Evolutionary conservation across 2,888 invertebrate species (phyloP).

Genomic region (Agrilus cyanescens): DNA sequence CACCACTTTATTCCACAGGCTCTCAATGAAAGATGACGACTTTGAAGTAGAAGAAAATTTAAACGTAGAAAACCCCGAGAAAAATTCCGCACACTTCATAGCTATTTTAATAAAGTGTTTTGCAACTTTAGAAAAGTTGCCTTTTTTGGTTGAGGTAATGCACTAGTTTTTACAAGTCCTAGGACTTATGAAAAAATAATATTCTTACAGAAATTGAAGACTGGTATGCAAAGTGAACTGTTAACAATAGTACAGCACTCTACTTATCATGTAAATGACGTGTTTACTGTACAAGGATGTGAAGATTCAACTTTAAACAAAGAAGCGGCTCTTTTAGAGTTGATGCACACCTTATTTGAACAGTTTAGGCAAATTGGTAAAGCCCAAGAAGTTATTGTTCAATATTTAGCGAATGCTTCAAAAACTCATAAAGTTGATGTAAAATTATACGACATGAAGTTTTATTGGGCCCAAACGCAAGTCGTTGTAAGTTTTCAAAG

Average conservation of each 20-base stretch:
- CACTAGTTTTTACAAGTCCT: constrained; percentile 2
- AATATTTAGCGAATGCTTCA: constrained; percentile 48
- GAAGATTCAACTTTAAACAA: constrained; percentile 25
- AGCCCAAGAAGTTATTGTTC: constrained; percentile 59
- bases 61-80: constrained; percentile 45
- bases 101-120: constrained; percentile 77
- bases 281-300: constrained; percentile 29
- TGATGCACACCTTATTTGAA: constrained; percentile 65
- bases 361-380: constrained; percentile 73
- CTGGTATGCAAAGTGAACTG: constrained; percentile 72
- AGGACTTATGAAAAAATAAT: constrained; percentile 2
- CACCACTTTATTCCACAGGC: no score
- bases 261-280: constrained; percentile 62
- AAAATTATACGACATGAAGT: constrained; percentile 55
- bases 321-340: constrained; percentile 41
- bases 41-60: constrained; percentile 46
- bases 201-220: constrained; percentile 56
- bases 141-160: constrained; percentile 70
- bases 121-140: constrained; percentile 68
- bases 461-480: constrained; percentile 85
- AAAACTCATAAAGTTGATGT: constrained; percentile 44
- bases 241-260: constrained; percentile 67
- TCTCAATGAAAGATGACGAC: constrained; percentile 23
- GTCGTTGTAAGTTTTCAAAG: constrained; percentile 55
- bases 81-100: constrained; percentile 57